These are phyloP conservation scores for Platycheirus rosarum DNA, from an alignment of 2,888 invertebrate species.

Conservation along the genomic window DNA sequence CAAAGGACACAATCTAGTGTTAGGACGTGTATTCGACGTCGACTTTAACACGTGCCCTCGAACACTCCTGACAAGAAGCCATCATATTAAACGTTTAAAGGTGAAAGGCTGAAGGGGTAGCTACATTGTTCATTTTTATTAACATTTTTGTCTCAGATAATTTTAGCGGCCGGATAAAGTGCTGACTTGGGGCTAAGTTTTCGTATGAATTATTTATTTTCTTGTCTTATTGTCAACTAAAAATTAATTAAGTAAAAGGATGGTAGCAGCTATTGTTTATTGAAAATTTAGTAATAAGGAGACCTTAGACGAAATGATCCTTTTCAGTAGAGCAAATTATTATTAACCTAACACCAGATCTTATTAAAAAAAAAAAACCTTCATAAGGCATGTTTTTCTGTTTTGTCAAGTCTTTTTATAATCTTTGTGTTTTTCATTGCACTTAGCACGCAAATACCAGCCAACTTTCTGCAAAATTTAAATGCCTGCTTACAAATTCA, in stretches of 20 bases:
- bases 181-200: constrained; percentile 5
- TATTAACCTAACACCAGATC: background rate
- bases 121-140: constrained; percentile 9
- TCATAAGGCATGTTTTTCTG: background rate
- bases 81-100: constrained; percentile 20
- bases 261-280: too few relatives aligned
- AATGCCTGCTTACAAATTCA: constrained; percentile 12
- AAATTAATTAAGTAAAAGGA: too few relatives aligned
- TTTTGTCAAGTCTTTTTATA: constrained; percentile 15
- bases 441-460: background rate
- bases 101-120: background rate
- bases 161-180: background rate
- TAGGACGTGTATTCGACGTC: constrained; percentile 50
- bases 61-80: constrained; percentile 15
- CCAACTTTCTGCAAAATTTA: constrained; percentile 17
- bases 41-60: constrained; percentile 20
- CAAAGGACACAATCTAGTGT: constrained; percentile 52
- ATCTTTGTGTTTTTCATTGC: background rate
- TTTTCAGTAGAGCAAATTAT: too few relatives aligned
- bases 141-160: background rate
- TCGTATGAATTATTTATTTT: constrained; percentile 10
- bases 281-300: too few relatives aligned
- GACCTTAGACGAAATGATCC: too few relatives aligned
- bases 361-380: constrained; percentile 1
- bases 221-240: constrained; percentile 20